Conservation (phyloP, 2,797 vertebrate genomes). For the Catamblyrhynchus diadema region DNA sequence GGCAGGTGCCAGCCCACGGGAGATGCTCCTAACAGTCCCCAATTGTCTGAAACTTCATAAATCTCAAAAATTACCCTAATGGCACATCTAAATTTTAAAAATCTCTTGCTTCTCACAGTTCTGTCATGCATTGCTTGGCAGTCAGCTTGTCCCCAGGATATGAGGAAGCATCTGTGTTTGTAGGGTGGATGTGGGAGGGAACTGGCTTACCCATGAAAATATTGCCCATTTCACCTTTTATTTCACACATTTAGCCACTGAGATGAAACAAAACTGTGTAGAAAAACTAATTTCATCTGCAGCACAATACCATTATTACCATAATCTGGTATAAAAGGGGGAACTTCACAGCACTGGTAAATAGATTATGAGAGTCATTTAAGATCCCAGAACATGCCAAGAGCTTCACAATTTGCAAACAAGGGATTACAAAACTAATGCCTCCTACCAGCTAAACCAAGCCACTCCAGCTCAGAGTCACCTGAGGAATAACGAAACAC, state of each 20-base stretch:
- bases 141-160: neutral
- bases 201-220: slow-evolving; percentile 1
- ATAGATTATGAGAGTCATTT: slow-evolving; percentile 45
- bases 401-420: neutral
- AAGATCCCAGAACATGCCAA: neutral
- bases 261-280: slow-evolving; percentile 43
- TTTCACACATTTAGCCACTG: slow-evolving; percentile 39
- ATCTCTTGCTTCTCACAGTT: neutral
- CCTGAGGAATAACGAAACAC: neutral
- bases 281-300: slow-evolving; percentile 55
- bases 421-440: neutral
- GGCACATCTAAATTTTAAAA: neutral
- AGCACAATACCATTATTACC: slow-evolving; percentile 36
- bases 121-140: neutral
- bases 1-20: neutral
- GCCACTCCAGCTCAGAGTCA: neutral
- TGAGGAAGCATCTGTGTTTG: neutral
- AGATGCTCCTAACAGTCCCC: neutral
- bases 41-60: neutral
- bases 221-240: slow-evolving; percentile 45
- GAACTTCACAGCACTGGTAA: slow-evolving; percentile 50
- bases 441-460: neutral
- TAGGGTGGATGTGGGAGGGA: slow-evolving; percentile 6
- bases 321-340: slow-evolving; percentile 45
- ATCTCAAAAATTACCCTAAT: neutral